A percentile compares a stretch with the other conserved stretches of the same genome.
Conservation (phyloP, 2,797 vertebrate genomes). For the Crocidura indochinensis region DNA sequence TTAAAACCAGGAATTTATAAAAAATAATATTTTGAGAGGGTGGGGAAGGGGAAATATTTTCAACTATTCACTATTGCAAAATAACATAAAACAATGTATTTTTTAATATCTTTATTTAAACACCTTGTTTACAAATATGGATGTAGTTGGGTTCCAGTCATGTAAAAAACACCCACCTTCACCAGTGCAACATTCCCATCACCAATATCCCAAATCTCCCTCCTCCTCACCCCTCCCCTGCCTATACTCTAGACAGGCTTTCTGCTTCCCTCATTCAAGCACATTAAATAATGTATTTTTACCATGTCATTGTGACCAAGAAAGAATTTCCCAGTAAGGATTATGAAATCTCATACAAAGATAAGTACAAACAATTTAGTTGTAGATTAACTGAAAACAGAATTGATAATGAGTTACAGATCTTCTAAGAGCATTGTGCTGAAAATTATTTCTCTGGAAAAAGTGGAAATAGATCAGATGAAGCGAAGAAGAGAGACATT, state of each 20-base stretch:
- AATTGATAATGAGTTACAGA: background rate
- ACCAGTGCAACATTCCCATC: too few species aligned
- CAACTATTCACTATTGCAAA: background rate
- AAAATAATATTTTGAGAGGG: background rate
- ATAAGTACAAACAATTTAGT: conserved; percentile 28
- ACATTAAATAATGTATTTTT: conserved; percentile 6
- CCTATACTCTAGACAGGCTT: too few species aligned
- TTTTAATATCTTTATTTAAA: background rate
- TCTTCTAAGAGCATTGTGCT: conserved; percentile 45
- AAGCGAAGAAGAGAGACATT: background rate
- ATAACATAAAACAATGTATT: conserved; percentile 8
- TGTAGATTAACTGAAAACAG: conserved; percentile 31
- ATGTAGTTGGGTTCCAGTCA: too few species aligned
- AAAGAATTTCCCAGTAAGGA: conserved; percentile 1
- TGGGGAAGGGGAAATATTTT: background rate
- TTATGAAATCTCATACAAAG: background rate
- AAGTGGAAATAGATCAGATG: background rate
- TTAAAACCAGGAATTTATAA: conserved; percentile 18
- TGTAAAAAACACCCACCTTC: too few species aligned
- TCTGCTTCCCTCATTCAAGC: too few species aligned
- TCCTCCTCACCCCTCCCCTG: too few species aligned
- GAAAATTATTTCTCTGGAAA: background rate
- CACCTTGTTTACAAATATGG: too few species aligned
- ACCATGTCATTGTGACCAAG: background rate
- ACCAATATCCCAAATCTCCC: too few species aligned